phyloP scores from a whole-genome alignment of 2,888 invertebrate species.

The Pristionchus exspectatus region DNA sequence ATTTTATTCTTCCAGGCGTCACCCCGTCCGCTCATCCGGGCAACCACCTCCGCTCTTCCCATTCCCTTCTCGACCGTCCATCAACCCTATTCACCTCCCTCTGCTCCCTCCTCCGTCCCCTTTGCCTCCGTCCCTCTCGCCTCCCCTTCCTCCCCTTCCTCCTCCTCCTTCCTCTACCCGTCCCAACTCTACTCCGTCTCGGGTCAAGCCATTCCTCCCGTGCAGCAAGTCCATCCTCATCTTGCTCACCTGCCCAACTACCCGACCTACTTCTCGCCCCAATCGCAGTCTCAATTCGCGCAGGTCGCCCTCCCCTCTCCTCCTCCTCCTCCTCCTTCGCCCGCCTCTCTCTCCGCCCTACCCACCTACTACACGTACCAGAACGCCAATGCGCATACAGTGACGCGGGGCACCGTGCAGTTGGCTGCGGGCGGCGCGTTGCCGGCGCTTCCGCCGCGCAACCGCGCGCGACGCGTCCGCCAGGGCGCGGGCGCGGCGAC shows the following conservation, averaged over 20 bases:
- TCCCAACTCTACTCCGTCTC: slow-evolving; percentile 50
- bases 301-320: background rate
- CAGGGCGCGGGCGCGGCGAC: background rate
- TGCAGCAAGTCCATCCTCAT: slow-evolving; percentile 39
- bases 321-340: background rate
- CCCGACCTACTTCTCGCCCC: background rate
- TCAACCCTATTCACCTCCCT: background rate
- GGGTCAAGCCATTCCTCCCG: slow-evolving; percentile 51
- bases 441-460: background rate
- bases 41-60: slow-evolving; percentile 33
- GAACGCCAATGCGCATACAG: slow-evolving; percentile 46
- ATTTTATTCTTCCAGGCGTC: slow-evolving; percentile 10
- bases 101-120: background rate
- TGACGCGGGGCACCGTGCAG: slow-evolving; percentile 21
- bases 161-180: slow-evolving; percentile 5
- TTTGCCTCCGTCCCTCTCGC: slow-evolving; percentile 2
- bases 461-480: background rate
- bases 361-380: slow-evolving; percentile 49
- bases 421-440: background rate
- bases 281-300: background rate
- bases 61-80: slow-evolving; percentile 28
- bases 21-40: background rate
- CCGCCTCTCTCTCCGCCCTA: slow-evolving; percentile 11
- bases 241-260: background rate
- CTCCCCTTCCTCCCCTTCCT: slow-evolving; percentile 30